Evolutionary conservation across 2,888 invertebrate species (phyloP).

Genomic region (Platycheirus rosarum): DNA sequence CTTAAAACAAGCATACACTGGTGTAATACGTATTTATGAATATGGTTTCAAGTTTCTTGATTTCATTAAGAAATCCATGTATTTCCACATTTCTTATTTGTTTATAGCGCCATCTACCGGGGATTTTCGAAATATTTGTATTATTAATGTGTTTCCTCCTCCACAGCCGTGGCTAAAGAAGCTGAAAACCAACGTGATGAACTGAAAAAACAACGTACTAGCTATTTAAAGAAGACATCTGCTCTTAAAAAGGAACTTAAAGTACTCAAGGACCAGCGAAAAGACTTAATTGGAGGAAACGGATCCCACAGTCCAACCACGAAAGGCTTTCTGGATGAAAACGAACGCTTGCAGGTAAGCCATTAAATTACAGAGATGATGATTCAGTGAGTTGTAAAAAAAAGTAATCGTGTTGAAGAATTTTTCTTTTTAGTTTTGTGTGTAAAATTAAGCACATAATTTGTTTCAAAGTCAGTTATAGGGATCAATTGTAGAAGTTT

Average conservation of each 20-base stretch:
- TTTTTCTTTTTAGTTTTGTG: neutral
- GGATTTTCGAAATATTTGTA: too few relatives aligned
- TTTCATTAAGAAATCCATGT: too few relatives aligned
- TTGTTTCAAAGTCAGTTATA: too few relatives aligned
- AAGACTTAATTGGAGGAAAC: constrained; percentile 86
- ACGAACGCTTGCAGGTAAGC: constrained; percentile 92
- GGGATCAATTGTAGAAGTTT: too few relatives aligned
- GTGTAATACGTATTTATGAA: too few relatives aligned
- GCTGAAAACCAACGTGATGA: constrained; percentile 92
- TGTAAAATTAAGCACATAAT: too few relatives aligned
- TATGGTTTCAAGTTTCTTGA: too few relatives aligned
- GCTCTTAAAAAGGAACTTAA: constrained; percentile 90
- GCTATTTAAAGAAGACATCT: constrained; percentile 89
- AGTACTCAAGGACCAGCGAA: constrained; percentile 90
- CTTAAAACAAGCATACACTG: too few relatives aligned
- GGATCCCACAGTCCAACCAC: constrained; percentile 87
- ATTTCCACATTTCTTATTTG: too few relatives aligned
- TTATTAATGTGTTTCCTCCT: neutral
- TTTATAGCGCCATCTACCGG: too few relatives aligned
- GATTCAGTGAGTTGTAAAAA: constrained; percentile 11
- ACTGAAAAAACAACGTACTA: constrained; percentile 90
- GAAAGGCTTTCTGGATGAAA: constrained; percentile 91
- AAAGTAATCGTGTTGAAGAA: constrained; percentile 57
- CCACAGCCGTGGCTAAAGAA: constrained; percentile 90
- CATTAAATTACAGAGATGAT: constrained; percentile 1